Evolutionary conservation across 2,888 invertebrate genomes (phyloP).

Genomic region (Cordilura impudica): DNA sequence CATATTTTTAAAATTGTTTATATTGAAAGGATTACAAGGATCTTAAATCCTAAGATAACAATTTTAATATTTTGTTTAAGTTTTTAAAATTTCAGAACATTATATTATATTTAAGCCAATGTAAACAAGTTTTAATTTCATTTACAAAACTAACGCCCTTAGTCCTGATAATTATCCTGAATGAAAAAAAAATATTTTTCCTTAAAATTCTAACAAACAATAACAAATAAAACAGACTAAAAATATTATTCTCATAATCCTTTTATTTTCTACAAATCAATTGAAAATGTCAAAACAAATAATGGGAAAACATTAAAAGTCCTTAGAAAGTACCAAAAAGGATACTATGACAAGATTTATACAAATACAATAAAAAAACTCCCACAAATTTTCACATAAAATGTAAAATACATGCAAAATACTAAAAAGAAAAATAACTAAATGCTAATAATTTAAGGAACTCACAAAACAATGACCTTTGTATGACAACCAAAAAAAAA

Average conservation of each 20-base stretch:
- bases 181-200: background rate
- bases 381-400: conserved; percentile 9
- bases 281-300: conserved; percentile 58
- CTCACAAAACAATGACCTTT: conserved; percentile 40
- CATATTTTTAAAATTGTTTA: background rate
- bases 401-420: conserved; percentile 13
- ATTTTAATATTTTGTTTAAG: background rate
- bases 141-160: conserved; percentile 21
- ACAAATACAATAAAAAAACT: conserved; percentile 19
- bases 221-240: conserved; percentile 12
- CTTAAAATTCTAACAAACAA: background rate
- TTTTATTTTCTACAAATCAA: conserved; percentile 40
- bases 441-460: conserved; percentile 3
- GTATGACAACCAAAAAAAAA: background rate
- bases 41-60: background rate
- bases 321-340: conserved; percentile 22
- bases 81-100: background rate
- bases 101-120: background rate
- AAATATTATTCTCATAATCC: conserved; percentile 33
- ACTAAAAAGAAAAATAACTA: conserved; percentile 14
- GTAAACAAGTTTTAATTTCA: conserved; percentile 36
- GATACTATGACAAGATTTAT: conserved; percentile 9
- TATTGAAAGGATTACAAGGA: background rate
- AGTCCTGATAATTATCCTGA: conserved; percentile 2
- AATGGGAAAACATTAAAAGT: conserved; percentile 21